Evolutionary conservation across 2,888 invertebrate genomes (phyloP), one percentile per base, ranked within the genome.

Genomic region (Tromatobia lineatoria): DNA sequence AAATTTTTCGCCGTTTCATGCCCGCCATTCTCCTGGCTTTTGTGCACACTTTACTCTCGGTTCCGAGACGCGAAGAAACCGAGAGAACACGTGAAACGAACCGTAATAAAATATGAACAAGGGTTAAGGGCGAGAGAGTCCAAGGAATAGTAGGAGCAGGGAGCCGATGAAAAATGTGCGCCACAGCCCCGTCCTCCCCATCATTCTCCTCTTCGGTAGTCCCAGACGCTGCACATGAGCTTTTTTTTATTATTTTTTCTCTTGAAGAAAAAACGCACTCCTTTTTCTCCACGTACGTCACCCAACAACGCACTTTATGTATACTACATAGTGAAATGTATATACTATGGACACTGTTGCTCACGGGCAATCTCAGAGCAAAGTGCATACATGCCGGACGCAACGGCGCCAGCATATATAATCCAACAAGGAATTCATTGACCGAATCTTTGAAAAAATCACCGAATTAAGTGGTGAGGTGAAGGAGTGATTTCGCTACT

Each of bases 371-470:
- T 29, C 29, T 29, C 29, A 29, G 29, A 2, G 29, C 29, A 29
- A 29, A 29, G 29, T 29, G 29, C 29, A 29, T 29, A 4, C 29
- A 29, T 3, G 29, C 29, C 4, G 3, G 29, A 29, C 29, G 29
- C 11, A 52, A 59, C 81, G 77, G 84, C 82, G 77, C 82, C 75
- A 83, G 20, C 13, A 54, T 57, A 57, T 29, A 29, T 29, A 29
- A 54, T 71, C 80, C 15, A 77, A 83, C 52, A 77, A 77, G 83
- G 79, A 70, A 29, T 29, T 4, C 29, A 3, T 29, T 29, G 4
- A 29, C 29, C 29, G 29, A 29, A 4, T 29, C 29, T 29, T 29
- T 29, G 29, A 29, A 29, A 29, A 3, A 29, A 2, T 29, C 4
- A 4, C 29, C 29, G 29, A 29, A 29, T 29, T 29, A 29, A 29